Base-by-base conservation (phyloP, 2,888 invertebrate species). In the Platycheirus albimanus region DNA sequence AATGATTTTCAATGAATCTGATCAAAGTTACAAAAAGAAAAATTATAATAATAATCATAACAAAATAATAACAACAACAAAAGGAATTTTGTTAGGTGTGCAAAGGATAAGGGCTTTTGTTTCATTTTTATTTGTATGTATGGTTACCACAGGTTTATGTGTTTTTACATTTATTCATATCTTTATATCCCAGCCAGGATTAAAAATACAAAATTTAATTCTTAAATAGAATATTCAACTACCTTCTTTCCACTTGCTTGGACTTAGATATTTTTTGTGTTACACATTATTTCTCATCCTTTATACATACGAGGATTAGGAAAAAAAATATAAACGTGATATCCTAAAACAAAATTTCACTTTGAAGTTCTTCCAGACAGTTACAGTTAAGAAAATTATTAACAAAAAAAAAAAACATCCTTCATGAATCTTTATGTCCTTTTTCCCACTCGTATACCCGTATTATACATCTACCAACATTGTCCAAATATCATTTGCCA, bases 301-400 rank as follows among this genome's bases (percentile, higher is more conserved):
- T 47, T 49, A 67, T 45, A 15, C n/a, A 20, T 20, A 30, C n/a
- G 28, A 8, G 61, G 33, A 74, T 74, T 63, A 79, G 20, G 38
- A 41, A 3, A 8, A 49, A 43, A 20, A 49, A 69, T 74, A 56
- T 63, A 56, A 69, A 83, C 74, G 72, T 83, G 83, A 69, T 74
- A 36, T 69, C 19, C 54, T 54, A 45, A 71, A 78, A 43, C 38
- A 38, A 66, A 81, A 72, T 72, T 72, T 56, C 69, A 69, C 69
- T 69, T 78, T 69, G 56, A 81, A 52, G 51, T 77, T 76, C 30
- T 72, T 61, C 74, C 36, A 30, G 49, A 36, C 58, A 41, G 28
- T 19, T 36, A 61, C 4, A 19, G 56, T 8, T 8, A 24, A 24
- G 24, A 24, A 24, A 24, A 3, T 24, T 43, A 20, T 24, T 19